Conservation (phyloP, 37 sponge, comb jelly and placozoan species). For the Agelas oroides region DNA sequence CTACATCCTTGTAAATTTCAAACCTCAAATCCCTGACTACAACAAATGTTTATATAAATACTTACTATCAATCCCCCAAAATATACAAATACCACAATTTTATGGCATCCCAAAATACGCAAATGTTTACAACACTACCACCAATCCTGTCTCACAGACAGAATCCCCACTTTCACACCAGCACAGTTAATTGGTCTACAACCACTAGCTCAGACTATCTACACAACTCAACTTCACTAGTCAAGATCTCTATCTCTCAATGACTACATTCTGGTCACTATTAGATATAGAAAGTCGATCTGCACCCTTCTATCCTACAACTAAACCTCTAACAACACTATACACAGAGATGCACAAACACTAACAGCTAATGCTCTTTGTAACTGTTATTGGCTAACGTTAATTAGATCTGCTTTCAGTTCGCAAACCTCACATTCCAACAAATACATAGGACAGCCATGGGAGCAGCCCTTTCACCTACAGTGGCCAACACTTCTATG, state of each 20-base stretch:
- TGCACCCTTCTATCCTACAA: conserved; percentile 45
- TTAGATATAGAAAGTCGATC: conserved; percentile 40
- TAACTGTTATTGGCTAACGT: conserved; percentile 19
- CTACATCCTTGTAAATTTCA: not conserved
- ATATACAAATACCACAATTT: too few species aligned
- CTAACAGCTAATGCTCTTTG: conserved; percentile 4
- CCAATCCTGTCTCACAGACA: conserved; percentile 25
- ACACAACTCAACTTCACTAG: conserved; percentile 32
- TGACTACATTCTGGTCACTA: conserved; percentile 16
- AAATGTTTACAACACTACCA: conserved; percentile 7
- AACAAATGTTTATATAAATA: not conserved
- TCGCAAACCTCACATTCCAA: conserved; percentile 11
- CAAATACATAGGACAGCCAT: conserved; percentile 52
- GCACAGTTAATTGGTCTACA: conserved; percentile 36
- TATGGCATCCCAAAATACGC: conserved; percentile 29
- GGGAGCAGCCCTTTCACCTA: conserved; percentile 51
- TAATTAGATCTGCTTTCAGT: conserved; percentile 34
- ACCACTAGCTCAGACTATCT: conserved; percentile 36
- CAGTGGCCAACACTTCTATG: conserved; percentile 42
- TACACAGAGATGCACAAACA: conserved; percentile 13
- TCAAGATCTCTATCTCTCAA: conserved; percentile 15
- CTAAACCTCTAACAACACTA: conserved; percentile 21
- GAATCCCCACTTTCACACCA: conserved; percentile 9
- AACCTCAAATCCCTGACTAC: not conserved
- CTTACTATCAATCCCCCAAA: not conserved